Conservation (phyloP, 2,113 vertebrate genomes). For the Psilopogon haemacephalus region DNA sequence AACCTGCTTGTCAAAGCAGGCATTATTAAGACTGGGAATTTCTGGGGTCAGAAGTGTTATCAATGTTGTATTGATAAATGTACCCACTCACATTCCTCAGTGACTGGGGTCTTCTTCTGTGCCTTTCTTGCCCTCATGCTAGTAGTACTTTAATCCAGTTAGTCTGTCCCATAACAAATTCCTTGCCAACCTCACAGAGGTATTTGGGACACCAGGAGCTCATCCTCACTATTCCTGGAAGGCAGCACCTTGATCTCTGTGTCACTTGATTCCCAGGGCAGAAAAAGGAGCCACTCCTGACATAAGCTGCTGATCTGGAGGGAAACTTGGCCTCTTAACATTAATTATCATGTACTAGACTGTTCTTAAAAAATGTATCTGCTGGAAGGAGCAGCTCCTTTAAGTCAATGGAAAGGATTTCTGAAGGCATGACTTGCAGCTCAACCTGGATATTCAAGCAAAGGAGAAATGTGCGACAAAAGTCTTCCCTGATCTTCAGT, state of each 20-base stretch:
- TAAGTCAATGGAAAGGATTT: background rate
- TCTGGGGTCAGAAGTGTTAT: background rate
- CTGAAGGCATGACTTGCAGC: background rate
- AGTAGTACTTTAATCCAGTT: background rate
- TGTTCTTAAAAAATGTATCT: slow-evolving; percentile 43
- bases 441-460: background rate
- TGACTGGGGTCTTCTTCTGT: background rate
- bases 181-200: background rate
- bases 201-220: background rate
- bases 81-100: background rate
- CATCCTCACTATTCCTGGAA: background rate
- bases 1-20: background rate
- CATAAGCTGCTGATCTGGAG: slow-evolving; percentile 37
- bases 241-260: background rate
- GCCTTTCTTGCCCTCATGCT: background rate
- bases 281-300: slow-evolving; percentile 17
- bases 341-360: background rate
- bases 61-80: background rate
- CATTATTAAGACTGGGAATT: background rate
- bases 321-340: slow-evolving; percentile 32
- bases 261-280: background rate
- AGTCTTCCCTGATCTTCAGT: background rate
- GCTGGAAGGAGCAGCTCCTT: background rate
- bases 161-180: background rate
- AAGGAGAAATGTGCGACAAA: background rate